Conservation (phyloP, 2,797 vertebrate species). For the Macroramphosus scolopax region DNA sequence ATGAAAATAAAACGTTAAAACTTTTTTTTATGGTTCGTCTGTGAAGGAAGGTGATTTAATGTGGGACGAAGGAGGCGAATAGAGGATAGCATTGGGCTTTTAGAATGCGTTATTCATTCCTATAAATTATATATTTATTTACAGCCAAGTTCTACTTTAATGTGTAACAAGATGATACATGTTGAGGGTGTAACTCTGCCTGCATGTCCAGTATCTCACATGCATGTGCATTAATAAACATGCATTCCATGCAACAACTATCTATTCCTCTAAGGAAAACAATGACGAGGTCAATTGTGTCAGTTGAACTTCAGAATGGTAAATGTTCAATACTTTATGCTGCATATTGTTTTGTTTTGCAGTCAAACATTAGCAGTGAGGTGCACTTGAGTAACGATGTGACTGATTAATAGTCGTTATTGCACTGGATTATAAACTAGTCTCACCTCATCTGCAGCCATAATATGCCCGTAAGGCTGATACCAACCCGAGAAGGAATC, state of each 20-base stretch:
- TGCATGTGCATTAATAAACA: background rate
- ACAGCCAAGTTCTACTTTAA: slow-evolving; percentile 8
- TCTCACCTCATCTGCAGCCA: slow-evolving; percentile 37
- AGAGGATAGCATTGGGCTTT: slow-evolving; percentile 5
- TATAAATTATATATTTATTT: slow-evolving; percentile 7
- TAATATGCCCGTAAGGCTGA: slow-evolving; percentile 73
- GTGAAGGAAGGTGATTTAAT: slow-evolving; percentile 1
- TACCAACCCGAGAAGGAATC: slow-evolving; percentile 2
- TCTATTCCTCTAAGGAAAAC: background rate
- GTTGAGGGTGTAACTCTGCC: background rate
- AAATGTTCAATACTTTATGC: too few species aligned
- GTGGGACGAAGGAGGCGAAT: slow-evolving; percentile 11
- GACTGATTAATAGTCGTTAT: too few species aligned
- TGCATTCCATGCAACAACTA: background rate
- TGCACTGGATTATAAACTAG: too few species aligned
- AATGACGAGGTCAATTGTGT: too few species aligned
- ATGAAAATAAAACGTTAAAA: slow-evolving; percentile 16
- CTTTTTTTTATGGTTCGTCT: slow-evolving; percentile 24
- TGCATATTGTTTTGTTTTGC: too few species aligned
- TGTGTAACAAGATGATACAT: background rate
- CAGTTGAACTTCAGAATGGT: too few species aligned
- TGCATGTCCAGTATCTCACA: background rate
- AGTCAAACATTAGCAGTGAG: too few species aligned
- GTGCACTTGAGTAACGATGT: too few species aligned
- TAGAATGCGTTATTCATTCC: slow-evolving; percentile 5